phyloP scores from a whole-genome alignment of 2,113 vertebrate species.

The Hypomesus transpacificus region DNA sequence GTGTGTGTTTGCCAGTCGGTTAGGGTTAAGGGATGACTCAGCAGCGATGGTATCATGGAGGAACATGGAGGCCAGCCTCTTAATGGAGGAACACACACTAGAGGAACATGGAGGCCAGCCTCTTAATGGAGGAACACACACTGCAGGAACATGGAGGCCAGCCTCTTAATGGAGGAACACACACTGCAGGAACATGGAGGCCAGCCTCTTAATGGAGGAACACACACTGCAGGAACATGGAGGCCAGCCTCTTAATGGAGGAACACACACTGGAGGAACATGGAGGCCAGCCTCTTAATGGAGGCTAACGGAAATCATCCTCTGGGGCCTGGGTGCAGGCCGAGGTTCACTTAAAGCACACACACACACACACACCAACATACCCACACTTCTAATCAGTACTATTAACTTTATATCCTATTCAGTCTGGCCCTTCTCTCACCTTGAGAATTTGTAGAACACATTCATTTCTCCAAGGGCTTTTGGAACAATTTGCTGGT shows the following conservation, averaged over 20 bases:
- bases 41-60: not conserved
- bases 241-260: too few species aligned
- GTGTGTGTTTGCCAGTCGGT: not conserved
- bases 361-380: not conserved
- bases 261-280: not conserved
- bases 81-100: not conserved
- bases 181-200: too few species aligned
- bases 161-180: not conserved
- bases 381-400: not conserved
- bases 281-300: not conserved
- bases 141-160: constrained; percentile 1
- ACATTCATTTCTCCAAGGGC: not conserved
- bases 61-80: too few species aligned
- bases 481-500: not conserved
- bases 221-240: too few species aligned
- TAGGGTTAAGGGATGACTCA: constrained; percentile 18
- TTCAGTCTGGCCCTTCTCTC: constrained; percentile 7
- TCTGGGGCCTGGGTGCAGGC: not conserved
- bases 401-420: not conserved
- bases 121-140: not conserved
- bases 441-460: constrained; percentile 4
- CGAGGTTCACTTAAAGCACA: not conserved
- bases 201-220: too few species aligned
- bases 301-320: not conserved
- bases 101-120: constrained; percentile 2